phyloP scores from a whole-genome alignment of 2,113 vertebrate genomes.

The Deroptyus accipitrinus region DNA sequence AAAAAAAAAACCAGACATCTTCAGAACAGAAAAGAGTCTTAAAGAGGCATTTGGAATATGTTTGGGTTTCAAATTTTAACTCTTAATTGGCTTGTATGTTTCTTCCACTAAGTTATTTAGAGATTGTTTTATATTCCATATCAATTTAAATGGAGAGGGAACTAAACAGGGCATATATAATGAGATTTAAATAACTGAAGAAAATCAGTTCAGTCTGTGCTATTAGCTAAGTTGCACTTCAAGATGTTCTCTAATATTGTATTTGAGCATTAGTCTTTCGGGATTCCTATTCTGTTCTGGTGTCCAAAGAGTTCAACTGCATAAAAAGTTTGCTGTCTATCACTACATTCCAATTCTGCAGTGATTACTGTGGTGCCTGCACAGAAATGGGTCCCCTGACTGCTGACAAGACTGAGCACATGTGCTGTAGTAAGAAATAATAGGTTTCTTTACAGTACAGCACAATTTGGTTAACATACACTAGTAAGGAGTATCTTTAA shows the following conservation, averaged over 20 bases:
- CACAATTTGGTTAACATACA: background rate
- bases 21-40: background rate
- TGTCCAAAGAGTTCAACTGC: background rate
- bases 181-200: constrained; percentile 35
- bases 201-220: background rate
- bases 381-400: background rate
- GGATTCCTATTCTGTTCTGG: constrained; percentile 5
- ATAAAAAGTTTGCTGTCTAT: constrained; percentile 2
- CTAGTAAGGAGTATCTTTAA: background rate
- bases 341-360: background rate
- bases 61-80: background rate
- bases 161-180: constrained; percentile 35
- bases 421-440: background rate
- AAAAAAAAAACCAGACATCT: background rate
- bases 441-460: background rate
- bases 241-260: background rate
- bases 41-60: background rate
- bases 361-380: background rate
- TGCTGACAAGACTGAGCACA: background rate
- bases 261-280: background rate
- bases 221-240: constrained; percentile 23
- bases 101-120: constrained; percentile 46
- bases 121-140: background rate
- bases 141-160: constrained; percentile 24
- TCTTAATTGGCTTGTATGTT: constrained; percentile 47